Evolutionary conservation across 1,140 invertebrate species (phyloP).

Genomic region (Penaeus vannamei): DNA sequence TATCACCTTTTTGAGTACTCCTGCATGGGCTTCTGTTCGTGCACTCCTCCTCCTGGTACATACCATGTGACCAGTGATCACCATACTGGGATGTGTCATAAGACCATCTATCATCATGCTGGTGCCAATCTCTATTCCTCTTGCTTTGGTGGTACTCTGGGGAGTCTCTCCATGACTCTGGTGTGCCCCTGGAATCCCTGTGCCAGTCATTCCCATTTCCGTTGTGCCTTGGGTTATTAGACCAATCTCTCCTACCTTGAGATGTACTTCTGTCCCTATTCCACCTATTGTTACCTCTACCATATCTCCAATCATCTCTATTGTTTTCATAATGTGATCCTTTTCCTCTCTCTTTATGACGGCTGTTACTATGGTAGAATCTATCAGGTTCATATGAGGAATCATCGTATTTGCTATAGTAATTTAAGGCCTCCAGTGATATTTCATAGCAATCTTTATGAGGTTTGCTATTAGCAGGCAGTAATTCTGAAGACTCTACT

Average conservation of each 20-base stretch:
- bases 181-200: background rate
- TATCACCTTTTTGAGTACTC: background rate
- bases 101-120: background rate
- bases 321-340: background rate
- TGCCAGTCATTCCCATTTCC: background rate
- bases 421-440: conserved; percentile 31
- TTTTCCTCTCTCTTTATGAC: background rate
- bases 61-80: background rate
- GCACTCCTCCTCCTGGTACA: conserved; percentile 1
- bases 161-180: too few species aligned
- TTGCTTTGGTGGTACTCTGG: too few species aligned
- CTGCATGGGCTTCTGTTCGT: background rate
- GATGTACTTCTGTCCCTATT: background rate
- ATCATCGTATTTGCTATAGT: conserved; percentile 47
- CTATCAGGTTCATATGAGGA: background rate
- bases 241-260: background rate
- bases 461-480: conserved; percentile 36
- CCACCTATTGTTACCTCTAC: background rate
- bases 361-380: background rate
- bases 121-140: background rate
- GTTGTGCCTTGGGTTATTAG: background rate
- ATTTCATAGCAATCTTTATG: conserved; percentile 44
- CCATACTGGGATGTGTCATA: background rate
- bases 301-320: background rate
- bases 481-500: conserved; percentile 34